Evolutionary conservation across 2,113 vertebrate species (phyloP).

Genomic region (Sarotherodon lohbergeri): DNA sequence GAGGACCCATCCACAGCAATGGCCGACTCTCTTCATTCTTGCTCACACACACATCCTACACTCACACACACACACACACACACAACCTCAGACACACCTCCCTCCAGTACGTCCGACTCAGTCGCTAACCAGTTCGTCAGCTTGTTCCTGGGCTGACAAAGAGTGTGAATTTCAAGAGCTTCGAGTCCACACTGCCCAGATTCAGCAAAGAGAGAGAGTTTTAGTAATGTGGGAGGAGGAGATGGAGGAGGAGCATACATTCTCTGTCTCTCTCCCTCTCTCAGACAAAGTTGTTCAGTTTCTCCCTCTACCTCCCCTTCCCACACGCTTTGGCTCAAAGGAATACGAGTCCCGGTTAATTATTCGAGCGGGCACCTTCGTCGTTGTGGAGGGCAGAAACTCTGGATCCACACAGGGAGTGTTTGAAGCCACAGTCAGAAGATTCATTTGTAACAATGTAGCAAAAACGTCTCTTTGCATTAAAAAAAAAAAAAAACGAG

Average conservation of each 20-base stretch:
- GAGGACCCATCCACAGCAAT: slow-evolving; percentile 55
- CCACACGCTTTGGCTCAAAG: neutral
- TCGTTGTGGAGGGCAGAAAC: neutral
- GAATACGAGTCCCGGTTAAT: slow-evolving; percentile 26
- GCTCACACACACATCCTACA: slow-evolving; percentile 29
- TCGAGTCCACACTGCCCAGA: slow-evolving; percentile 19
- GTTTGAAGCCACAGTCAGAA: neutral
- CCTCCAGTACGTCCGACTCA: neutral
- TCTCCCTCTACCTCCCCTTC: neutral
- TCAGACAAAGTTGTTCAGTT: neutral
- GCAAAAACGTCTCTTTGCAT: neutral
- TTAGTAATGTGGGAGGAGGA: neutral
- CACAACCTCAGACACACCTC: neutral
- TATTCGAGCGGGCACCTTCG: neutral
- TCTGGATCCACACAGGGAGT: neutral
- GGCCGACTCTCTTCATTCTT: slow-evolving; percentile 44
- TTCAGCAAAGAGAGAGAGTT: neutral
- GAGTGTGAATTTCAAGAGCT: neutral
- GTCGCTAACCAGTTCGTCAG: neutral
- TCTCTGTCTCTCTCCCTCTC: neutral
- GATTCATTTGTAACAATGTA: neutral
- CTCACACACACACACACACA: neutral
- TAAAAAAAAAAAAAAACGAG: neutral
- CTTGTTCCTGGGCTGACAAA: neutral
- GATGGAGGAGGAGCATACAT: slow-evolving; percentile 31